A percentile compares a stretch with the other conserved stretches of the same genome.
Evolutionary conservation across 1,140 invertebrate genomes (phyloP).

Genomic region (Magallana gigas): DNA sequence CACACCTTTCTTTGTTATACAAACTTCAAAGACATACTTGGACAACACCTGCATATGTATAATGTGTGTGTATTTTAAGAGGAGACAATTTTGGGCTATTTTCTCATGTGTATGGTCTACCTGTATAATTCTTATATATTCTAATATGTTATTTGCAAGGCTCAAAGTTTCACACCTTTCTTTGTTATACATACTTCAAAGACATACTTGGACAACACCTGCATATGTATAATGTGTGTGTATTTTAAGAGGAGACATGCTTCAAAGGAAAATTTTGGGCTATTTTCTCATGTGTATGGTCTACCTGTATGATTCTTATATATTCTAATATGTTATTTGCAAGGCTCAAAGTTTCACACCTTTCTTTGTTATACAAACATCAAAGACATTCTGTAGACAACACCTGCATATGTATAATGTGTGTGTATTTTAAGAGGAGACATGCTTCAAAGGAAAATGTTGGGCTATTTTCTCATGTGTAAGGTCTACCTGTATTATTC

Average conservation of each 20-base stretch:
- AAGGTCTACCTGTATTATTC: background rate
- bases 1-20: slow-evolving; percentile 1
- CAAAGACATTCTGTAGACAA: background rate
- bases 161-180: background rate
- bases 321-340: slow-evolving; percentile 2
- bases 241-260: no score
- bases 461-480: background rate
- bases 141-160: slow-evolving; percentile 4
- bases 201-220: background rate
- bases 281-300: background rate
- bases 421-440: background rate
- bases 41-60: background rate
- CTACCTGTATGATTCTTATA: background rate
- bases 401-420: no score
- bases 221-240: background rate
- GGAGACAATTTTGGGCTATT: background rate
- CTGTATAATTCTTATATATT: background rate
- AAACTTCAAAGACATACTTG: background rate
- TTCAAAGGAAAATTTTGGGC: no score
- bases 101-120: background rate
- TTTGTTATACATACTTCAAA: background rate
- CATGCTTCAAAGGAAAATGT: background rate
- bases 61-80: no score
- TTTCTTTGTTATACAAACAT: slow-evolving; percentile 2
- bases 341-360: background rate